These are phyloP conservation scores for Macrosoma leucophasiata DNA, from an alignment of 2,888 invertebrate species.

Conservation along the genomic window DNA sequence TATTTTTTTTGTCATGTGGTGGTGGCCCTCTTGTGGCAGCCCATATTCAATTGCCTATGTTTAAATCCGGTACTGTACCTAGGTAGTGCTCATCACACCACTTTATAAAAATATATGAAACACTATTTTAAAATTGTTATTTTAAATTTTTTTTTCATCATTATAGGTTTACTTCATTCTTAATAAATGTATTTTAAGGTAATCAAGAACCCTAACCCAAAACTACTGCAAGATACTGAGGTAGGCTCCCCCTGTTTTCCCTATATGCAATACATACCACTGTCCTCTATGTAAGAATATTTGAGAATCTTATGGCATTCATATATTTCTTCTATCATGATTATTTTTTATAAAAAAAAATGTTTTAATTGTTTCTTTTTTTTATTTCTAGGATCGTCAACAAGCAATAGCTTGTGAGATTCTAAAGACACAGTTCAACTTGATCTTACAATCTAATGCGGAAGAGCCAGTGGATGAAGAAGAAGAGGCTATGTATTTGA, in stretches of 20 bases:
- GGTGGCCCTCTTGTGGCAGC: no score
- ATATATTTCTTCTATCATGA: neutral
- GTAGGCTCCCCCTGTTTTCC: no score
- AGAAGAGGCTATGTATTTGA: constrained; percentile 82
- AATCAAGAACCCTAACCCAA: neutral
- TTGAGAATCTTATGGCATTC: neutral
- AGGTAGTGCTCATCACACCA: no score
- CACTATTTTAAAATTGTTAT: no score
- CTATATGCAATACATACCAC: constrained; percentile 4
- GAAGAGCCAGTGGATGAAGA: constrained; percentile 72
- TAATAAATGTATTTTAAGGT: constrained; percentile 1
- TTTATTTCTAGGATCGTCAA: constrained; percentile 68
- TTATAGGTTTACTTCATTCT: constrained; percentile 4
- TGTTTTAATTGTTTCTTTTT: constrained; percentile 3
- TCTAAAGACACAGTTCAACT: constrained; percentile 86
- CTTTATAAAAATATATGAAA: no score
- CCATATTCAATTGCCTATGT: no score
- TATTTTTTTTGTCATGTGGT: no score
- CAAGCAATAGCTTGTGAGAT: constrained; percentile 82
- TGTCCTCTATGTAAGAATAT: no score
- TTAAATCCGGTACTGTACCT: no score
- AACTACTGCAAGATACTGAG: neutral
- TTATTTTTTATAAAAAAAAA: constrained; percentile 1
- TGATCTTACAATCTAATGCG: constrained; percentile 73
- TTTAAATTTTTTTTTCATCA: no score